Evolutionary conservation across 2,113 vertebrate genomes (phyloP), one percentile per base, ranked within the genome.

Genomic region (Dendropsophus ebraccatus): DNA sequence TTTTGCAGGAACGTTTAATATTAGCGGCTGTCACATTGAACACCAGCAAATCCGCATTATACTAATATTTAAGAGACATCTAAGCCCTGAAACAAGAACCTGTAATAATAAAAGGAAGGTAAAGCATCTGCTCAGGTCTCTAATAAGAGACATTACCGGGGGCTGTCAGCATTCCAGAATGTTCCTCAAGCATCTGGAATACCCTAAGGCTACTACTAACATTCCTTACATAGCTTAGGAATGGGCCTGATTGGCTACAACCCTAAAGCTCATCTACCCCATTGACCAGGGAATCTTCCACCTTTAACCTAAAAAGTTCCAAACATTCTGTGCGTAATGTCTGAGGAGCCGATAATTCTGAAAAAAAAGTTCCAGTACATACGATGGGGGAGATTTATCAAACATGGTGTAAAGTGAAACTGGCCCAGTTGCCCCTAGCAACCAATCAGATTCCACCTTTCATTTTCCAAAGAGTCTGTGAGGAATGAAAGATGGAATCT

Each of bases 191-290:
- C 85, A 81, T 87, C 69, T 81, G 78, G 78, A 86, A 74, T 32
- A 49, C 37, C 85, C 85, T 56, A 1, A 81, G 76, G 85, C 77
- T 28, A 73, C 77, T 23, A 73, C 50, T 62, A 32, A 74, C 77
- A 87, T 87, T 87, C 85, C 85, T 87, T 8, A 81, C 28, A 87
- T 87, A 50, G 30, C 54, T 87, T 10, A 60, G 37, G 52, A 72
- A 81, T 56, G 45, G 72, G 28, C 69, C 69, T 74, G 67, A 72
- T 35, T 80, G 32, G 41, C 30, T 70, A 67, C 32, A 81, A 50
- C 70, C 49, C 72, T 52, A 23, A 58, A 76, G n/a, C 41, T 28
- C 5, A 11, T 62, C 11, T 41, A 73, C 32, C n/a, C 45, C n/a
- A 47, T 84, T 69, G 37, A 58, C 49, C 52, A 73, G 72, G 54